These are phyloP conservation scores for Andrena praecox DNA, from an alignment of 2,888 invertebrate genomes.

Conservation along the genomic window DNA sequence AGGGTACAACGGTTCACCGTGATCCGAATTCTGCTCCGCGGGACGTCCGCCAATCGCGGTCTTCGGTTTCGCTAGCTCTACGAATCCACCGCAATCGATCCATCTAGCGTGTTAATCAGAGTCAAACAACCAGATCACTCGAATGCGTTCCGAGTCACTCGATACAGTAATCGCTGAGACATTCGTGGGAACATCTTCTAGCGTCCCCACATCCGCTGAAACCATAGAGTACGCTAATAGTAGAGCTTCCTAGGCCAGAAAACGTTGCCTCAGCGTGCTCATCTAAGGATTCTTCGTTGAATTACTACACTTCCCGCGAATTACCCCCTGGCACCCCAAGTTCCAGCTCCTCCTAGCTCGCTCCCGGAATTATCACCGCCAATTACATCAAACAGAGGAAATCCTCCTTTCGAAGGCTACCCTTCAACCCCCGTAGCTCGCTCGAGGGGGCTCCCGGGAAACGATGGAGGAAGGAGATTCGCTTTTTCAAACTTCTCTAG, in stretches of 20 bases:
- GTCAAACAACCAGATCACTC: constrained; percentile 18
- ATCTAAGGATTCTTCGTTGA: constrained; percentile 35
- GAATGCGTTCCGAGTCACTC: background rate
- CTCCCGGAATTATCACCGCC: constrained; percentile 20
- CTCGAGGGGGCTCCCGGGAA: background rate
- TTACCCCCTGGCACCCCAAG: constrained; percentile 12
- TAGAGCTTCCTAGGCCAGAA: constrained; percentile 12
- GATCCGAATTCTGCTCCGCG: constrained; percentile 53
- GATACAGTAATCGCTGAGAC: background rate
- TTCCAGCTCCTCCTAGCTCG: background rate
- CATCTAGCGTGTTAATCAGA: constrained; percentile 50
- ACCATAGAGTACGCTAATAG: constrained; percentile 39
- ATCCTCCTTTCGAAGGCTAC: background rate
- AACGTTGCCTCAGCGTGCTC: constrained; percentile 8
- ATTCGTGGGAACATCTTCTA: constrained; percentile 44
- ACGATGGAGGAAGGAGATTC: background rate
- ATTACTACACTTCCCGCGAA: constrained; percentile 46
- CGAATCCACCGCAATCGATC: constrained; percentile 56
- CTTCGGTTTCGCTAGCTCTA: constrained; percentile 28
- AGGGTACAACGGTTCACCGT: constrained; percentile 41
- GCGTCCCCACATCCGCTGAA: constrained; percentile 35
- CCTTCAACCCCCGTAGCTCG: constrained; percentile 1
- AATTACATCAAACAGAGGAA: constrained; percentile 23
- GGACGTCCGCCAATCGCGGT: constrained; percentile 49
- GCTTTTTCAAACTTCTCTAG: constrained; percentile 25